A percentile compares a stretch with the other conserved stretches of the same genome.
phyloP scores from a whole-genome alignment of 2,113 vertebrate genomes.

The Oryzias celebensis region DNA sequence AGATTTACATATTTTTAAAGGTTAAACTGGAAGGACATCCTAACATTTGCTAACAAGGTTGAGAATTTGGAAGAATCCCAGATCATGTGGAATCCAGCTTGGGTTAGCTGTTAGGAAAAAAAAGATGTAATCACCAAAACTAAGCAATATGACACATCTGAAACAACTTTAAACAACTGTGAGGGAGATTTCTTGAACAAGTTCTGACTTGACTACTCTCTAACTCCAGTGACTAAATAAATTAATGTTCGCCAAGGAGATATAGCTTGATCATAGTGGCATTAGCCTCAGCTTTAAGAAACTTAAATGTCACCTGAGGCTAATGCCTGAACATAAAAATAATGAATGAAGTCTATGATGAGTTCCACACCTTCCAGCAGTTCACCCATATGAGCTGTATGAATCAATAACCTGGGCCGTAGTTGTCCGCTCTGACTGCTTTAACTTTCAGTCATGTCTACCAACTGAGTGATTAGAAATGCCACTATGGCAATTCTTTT shows the following conservation, averaged over 20 bases:
- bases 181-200: too few relatives aligned
- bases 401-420: slow-evolving; percentile 54
- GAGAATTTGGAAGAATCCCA: too few relatives aligned
- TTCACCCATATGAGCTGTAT: slow-evolving; percentile 49
- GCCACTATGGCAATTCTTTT: slow-evolving; percentile 60
- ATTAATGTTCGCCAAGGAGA: neutral
- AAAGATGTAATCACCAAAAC: too few relatives aligned
- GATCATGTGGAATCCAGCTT: too few relatives aligned
- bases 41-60: too few relatives aligned
- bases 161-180: too few relatives aligned
- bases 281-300: slow-evolving; percentile 41
- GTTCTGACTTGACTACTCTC: too few relatives aligned
- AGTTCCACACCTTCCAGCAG: slow-evolving; percentile 37
- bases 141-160: too few relatives aligned
- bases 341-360: slow-evolving; percentile 52
- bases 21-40: neutral
- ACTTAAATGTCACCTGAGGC: slow-evolving; percentile 38
- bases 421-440: slow-evolving; percentile 51
- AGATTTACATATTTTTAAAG: neutral
- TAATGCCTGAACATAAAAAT: slow-evolving; percentile 52
- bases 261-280: slow-evolving; percentile 7
- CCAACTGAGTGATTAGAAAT: slow-evolving; percentile 60
- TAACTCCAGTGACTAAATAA: neutral
- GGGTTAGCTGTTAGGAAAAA: too few relatives aligned
- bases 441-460: slow-evolving; percentile 64